Evolutionary conservation across 1,140 invertebrate species (phyloP), one percentile per base, ranked within the genome.

Genomic region (Cydia splendana): DNA sequence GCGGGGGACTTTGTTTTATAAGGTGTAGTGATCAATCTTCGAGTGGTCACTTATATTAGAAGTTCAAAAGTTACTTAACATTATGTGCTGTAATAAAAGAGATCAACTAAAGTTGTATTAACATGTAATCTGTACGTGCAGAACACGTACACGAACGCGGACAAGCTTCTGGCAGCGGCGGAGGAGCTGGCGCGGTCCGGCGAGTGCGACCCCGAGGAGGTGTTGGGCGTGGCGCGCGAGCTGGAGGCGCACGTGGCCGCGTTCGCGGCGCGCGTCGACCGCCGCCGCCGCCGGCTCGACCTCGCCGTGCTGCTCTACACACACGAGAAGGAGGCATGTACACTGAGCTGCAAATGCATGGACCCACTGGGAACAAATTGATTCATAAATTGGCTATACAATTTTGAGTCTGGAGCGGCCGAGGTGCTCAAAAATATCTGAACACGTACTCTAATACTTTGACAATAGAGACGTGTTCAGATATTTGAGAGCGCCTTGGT

Each of bases 111-210:
- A 53, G 5, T 4, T 18, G 5, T 18, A 18, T 53, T n/a, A 53
- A 53, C n/a, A n/a, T 53, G n/a, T 1, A 38, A 28, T 80, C 45
- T 81, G 81, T 80, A 76, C 10, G 94, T 95, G 28, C 94, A 99
- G 96, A 99, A 99, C 88, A 99, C 99, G 0, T 99, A 99, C 87
- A 99, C 98, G 30, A 99, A 99, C 94, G 98, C 99, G 1, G 98
- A 99, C 84, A 99, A 99, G 92, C 93, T 99, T 20, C 93, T 99
- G 28, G 96, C 97, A 0, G 98, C 98, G 0, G 98, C 98, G 0
- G 98, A 99, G 85, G 98, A 99, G 89, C 91, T 99, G 77, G 98
- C 98, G 1, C 96, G 98, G 73, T 99, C 98, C 0, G 98, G 98
- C 1, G 98, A 99, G 93, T 99, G 98, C 86, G 97, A 98, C 85